A percentile compares a stretch with the other conserved stretches of the same genome.
These are phyloP conservation scores for Diplazon laetatorius DNA, from an alignment of 2,888 invertebrate genomes.

Conservation along the genomic window DNA sequence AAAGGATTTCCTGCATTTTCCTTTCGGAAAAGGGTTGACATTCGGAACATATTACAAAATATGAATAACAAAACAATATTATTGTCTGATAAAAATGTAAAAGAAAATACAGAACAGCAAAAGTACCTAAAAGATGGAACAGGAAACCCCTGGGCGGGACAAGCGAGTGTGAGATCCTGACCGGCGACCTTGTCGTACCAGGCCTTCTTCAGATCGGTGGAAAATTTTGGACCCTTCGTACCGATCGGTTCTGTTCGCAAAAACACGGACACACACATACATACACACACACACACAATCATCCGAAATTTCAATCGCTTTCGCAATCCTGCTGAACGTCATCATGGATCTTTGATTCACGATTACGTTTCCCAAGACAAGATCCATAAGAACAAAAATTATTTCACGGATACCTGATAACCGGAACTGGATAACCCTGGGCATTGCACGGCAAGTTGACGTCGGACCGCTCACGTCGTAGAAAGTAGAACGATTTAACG, in stretches of 20 bases:
- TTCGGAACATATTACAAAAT: no score
- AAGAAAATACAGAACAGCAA: conserved; percentile 11
- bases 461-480: conserved; percentile 71
- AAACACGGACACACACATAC: no score
- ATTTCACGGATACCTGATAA: conserved; percentile 86
- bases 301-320: no score
- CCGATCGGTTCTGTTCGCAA: conserved; percentile 82
- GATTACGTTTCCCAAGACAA: no score
- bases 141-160: conserved; percentile 88
- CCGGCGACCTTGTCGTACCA: conserved; percentile 84
- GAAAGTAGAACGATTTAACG: conserved; percentile 74
- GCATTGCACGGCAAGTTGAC: conserved; percentile 88
- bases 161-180: conserved; percentile 85
- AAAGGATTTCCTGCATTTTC: no score
- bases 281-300: no score
- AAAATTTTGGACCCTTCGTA: conserved; percentile 85
- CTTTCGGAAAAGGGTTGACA: no score
- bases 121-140: conserved; percentile 79
- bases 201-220: conserved; percentile 85
- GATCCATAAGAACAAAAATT: conserved; percentile 2
- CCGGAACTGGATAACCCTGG: conserved; percentile 88
- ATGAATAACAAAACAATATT: no score
- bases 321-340: no score
- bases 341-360: no score
- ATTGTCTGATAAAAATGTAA: conserved; percentile 1